These are phyloP conservation scores for Panagrolaimus sp. DNA, from an alignment of 1,140 invertebrate genomes.

Conservation along the genomic window DNA sequence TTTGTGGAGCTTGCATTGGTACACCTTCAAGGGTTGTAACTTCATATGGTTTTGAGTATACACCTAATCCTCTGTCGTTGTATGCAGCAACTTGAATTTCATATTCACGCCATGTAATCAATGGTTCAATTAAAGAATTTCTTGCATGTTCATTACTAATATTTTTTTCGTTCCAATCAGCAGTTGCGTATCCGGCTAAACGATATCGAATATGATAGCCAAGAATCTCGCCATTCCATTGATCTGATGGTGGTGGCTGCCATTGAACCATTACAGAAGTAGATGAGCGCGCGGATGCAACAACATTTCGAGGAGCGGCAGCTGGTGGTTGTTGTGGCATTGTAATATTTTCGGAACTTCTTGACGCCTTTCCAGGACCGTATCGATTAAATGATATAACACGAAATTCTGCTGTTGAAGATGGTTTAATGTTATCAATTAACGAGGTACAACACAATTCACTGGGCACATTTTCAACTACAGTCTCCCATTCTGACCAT, in stretches of 20 bases:
- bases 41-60: conserved; percentile 80
- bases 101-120: conserved; percentile 97
- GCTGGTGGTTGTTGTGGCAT: conserved; percentile 58
- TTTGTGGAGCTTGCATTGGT: conserved; percentile 81
- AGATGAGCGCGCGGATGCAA: conserved; percentile 72
- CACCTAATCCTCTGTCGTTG: conserved; percentile 90
- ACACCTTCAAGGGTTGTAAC: conserved; percentile 90
- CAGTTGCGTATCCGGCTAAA: conserved; percentile 78
- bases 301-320: conserved; percentile 61
- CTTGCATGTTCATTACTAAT: conserved; percentile 85
- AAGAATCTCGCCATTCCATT: conserved; percentile 85
- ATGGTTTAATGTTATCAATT: conserved; percentile 80
- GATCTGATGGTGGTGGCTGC: conserved; percentile 85
- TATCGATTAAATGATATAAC: conserved; percentile 84
- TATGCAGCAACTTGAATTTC: conserved; percentile 92
- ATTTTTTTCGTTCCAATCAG: conserved; percentile 70
- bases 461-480: conserved; percentile 74
- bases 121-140: conserved; percentile 82
- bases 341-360: conserved; percentile 83
- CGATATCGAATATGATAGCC: conserved; percentile 83
- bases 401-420: conserved; percentile 87
- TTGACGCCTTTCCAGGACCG: conserved; percentile 82
- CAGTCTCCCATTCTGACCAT: conserved; percentile 72
- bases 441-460: conserved; percentile 71
- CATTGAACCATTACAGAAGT: conserved; percentile 94